Base-by-base conservation (phyloP, 23 tunicate genomes). In the Phallusia fumigata region DNA sequence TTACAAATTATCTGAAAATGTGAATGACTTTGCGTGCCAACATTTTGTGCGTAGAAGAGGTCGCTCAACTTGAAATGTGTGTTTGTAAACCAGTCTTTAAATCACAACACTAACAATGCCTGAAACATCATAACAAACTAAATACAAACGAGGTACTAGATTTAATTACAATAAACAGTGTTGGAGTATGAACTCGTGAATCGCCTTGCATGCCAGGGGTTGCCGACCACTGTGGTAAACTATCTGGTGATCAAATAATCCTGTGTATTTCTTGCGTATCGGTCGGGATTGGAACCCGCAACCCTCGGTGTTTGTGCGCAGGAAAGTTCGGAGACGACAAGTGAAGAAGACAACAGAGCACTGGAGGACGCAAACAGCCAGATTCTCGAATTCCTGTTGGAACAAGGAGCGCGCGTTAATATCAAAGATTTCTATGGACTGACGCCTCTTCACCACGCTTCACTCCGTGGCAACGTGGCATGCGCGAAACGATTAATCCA, bases 391-490 rank as follows among this genome's bases (percentile, higher is more conserved):
- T 86, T 78, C 40, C 65, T 94, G 0, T 19, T 94, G 58, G 81
- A 52, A 15, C 32, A 64, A 19, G 98, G 98, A 22, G 90, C 90
- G 19, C 82, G 80, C 53, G 90, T 85, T 11, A 94, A 94, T 76
- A 84, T 82, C 30, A 88, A 86, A 76, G 98, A 94, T 83, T 94
- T 94, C 72, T 94, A 94, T 76, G 98, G 90, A 15, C 50, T 94
- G 58, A 89, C 98, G 16, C 84, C 98, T 0, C 89, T 94, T 5
- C 98, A 94, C 64, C 94, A 94, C 44, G 94, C 98, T 31, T 87
- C 92, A 30, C 74, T 89, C 64, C 82, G 98, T 13, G 98, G 98
- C 35, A 94, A 94, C 76, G 76, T 28, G 31, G 79, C 58, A 0
- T 86, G 85, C 36, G 93, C 77, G 19, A 79, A 79, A 47, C 65